Conservation (phyloP, 2,888 invertebrate species). For the Gymnosoma rotundatum region DNA sequence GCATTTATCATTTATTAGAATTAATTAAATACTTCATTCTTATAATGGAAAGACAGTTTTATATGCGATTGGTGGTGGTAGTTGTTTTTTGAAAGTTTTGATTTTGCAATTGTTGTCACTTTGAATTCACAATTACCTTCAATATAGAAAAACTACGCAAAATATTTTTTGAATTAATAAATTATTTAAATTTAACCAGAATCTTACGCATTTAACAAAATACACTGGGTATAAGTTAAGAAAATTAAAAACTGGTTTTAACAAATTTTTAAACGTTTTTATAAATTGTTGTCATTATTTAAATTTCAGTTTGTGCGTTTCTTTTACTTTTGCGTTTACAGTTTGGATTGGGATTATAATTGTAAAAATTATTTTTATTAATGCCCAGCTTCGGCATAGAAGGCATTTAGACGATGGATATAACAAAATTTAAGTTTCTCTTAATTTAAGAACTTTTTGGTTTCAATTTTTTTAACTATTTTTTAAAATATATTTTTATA, state of each 20-base stretch:
- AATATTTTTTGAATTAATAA: constrained; percentile 1
- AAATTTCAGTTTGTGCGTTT: constrained; percentile 8
- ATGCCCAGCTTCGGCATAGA: no score
- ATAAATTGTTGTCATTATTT: constrained; percentile 20
- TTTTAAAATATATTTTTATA: no score
- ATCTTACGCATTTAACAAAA: constrained; percentile 42
- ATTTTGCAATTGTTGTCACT: not conserved
- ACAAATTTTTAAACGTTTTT: constrained; percentile 8
- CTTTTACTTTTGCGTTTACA: constrained; percentile 9
- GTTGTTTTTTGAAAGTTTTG: constrained; percentile 53
- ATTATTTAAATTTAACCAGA: constrained; percentile 33
- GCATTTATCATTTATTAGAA: constrained; percentile 63
- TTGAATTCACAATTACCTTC: constrained; percentile 48
- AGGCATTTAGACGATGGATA: no score
- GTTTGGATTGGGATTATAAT: not conserved
- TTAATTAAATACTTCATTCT: constrained; percentile 49
- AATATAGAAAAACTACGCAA: constrained; percentile 9
- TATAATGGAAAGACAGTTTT: not conserved
- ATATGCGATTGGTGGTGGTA: constrained; percentile 2
- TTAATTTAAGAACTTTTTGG: no score
- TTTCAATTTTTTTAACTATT: no score
- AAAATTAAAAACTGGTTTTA: constrained; percentile 48
- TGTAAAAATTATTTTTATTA: no score
- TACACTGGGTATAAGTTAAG: constrained; percentile 14
- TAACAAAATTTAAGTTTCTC: no score